These are phyloP conservation scores for Butorides virescens DNA, from an alignment of 2,113 vertebrate genomes.

Conservation along the genomic window DNA sequence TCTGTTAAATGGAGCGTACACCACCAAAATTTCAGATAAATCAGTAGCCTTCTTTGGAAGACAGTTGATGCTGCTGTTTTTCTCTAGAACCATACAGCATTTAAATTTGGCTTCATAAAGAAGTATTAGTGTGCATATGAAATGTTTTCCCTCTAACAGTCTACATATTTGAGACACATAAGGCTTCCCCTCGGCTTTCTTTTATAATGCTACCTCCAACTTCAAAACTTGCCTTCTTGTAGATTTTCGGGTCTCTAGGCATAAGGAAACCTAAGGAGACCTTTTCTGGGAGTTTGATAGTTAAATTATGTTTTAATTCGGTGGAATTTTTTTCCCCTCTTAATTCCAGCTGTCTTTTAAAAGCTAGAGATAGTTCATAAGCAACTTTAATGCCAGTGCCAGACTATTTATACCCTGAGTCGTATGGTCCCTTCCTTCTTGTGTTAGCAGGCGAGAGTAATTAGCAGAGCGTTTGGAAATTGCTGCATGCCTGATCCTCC, in stretches of 20 bases:
- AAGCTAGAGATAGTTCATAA: background rate
- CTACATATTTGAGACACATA: background rate
- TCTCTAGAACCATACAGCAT: background rate
- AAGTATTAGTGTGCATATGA: background rate
- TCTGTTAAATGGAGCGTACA: background rate
- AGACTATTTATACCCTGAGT: background rate
- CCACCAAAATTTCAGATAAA: background rate
- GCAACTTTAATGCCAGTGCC: background rate
- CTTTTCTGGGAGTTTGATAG: background rate
- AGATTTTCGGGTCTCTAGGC: background rate
- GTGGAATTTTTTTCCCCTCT: background rate
- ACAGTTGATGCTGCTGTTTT: background rate
- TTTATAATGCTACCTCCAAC: background rate
- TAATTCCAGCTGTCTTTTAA: background rate
- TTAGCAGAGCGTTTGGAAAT: background rate
- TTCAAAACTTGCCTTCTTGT: background rate
- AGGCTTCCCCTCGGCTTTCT: background rate
- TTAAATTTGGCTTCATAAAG: background rate
- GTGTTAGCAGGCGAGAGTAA: background rate
- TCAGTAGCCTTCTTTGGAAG: background rate
- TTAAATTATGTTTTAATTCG: background rate
- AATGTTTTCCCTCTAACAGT: background rate
- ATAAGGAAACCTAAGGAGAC: background rate
- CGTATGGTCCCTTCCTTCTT: background rate
- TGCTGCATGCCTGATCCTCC: background rate